Evolutionary conservation across 2,888 invertebrate genomes (phyloP), one percentile per base, ranked within the genome.

Genomic region (Eristalis intricaria): DNA sequence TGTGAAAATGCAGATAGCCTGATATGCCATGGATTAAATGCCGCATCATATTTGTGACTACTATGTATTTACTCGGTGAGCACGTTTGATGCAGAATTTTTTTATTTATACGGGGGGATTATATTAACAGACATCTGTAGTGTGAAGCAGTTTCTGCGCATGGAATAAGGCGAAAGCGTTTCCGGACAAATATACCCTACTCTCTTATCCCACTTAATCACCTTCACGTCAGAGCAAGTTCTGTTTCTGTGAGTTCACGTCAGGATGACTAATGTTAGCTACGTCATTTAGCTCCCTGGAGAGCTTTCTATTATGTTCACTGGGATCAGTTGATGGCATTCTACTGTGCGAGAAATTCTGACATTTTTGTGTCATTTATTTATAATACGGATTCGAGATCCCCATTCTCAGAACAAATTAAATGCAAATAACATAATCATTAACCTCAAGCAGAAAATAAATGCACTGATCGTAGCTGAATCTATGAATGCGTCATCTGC

Each of bases 1-100:
- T 85, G 85, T 85, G 85, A 85, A 85, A 82, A 69, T 84, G 43
- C 63, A 58, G 26, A 40, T n/a, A 68, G 50, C 15, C 26, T 69
- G 61, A 61, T 75, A 66, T 29, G 15, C 8, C 56, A 32, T 32
- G 32, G 10, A 26, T 19, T 13, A 38, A 38, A 38, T 2, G 2
- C 3, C 38, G 8, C 4, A 11, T 38, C 38, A 38, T 38, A 11
- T 38, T 13, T 8, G 75, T 23, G 56, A 56, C 23, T 38, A 58
- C 65, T 58, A 79, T 32, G 32, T 32, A 7, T 79, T 71, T 58
- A 64, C 58, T 26, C 2, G 23, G 29, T 35, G 43, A 77, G 50
- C 32, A 61, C 50, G 13, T 56, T 77, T 23, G 23, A 77, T 70
- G 77, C 77, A 69, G 63, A 11, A 63, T 50, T 70, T 63, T 15